Percentiles rank a stretch among this genome's conserved stretches.
phyloP scores from a whole-genome alignment of 2,888 invertebrate species.

The Dolichopus griseipennis region DNA sequence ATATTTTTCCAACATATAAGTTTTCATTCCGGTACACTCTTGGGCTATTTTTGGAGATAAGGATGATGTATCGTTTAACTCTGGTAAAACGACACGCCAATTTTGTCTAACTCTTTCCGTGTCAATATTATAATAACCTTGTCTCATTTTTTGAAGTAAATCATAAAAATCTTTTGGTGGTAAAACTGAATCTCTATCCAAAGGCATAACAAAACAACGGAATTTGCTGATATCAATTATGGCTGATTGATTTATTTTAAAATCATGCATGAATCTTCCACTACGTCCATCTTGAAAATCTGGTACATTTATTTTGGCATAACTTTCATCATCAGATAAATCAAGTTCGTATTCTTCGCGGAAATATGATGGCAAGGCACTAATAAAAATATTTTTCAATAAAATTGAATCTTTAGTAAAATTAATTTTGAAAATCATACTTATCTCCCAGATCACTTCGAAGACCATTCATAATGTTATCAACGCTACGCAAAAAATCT shows the following conservation, averaged over 20 bases:
- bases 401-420: too few species aligned
- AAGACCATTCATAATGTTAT: not conserved
- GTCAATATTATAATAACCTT: conserved; percentile 72
- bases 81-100: conserved; percentile 66
- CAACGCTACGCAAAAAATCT: conserved; percentile 21
- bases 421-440: not conserved
- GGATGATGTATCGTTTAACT: conserved; percentile 53
- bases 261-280: conserved; percentile 88
- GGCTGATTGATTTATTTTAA: conserved; percentile 63
- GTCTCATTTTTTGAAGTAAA: conserved; percentile 68
- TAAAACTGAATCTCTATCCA: conserved; percentile 67
- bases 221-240: conserved; percentile 66
- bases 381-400: not conserved
- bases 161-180: conserved; percentile 74
- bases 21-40: conserved; percentile 61
- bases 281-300: conserved; percentile 71
- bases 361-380: conserved; percentile 40
- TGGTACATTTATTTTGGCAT: conserved; percentile 79
- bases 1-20: conserved; percentile 64
- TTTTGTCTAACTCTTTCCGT: conserved; percentile 66
- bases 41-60: conserved; percentile 62
- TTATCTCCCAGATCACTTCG: not conserved
- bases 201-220: conserved; percentile 84
- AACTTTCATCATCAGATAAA: conserved; percentile 53
- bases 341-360: conserved; percentile 77